phyloP scores from a whole-genome alignment of 2,113 vertebrate species.

The Percopsis transmontana region DNA sequence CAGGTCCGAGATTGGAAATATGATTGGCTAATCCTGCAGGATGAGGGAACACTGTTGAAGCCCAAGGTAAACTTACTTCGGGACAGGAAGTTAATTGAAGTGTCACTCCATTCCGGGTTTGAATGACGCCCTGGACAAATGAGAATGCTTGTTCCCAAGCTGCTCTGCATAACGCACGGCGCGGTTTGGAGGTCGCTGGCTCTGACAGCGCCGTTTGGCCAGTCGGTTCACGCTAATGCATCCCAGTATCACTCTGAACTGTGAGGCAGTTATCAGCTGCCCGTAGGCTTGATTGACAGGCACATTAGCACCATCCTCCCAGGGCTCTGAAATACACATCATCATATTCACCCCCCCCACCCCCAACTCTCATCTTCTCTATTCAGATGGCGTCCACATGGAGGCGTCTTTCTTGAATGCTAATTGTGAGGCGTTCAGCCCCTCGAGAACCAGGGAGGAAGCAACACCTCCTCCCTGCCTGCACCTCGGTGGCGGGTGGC shows the following conservation, averaged over 20 bases:
- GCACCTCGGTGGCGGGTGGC: conserved; percentile 51
- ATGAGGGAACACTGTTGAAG: conserved; percentile 52
- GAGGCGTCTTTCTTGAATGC: conserved; percentile 68
- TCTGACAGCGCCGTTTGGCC: conserved; percentile 51
- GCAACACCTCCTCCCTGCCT: conserved; percentile 45
- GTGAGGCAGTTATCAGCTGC: conserved; percentile 60
- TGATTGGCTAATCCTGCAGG: conserved; percentile 72
- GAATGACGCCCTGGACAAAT: conserved; percentile 71
- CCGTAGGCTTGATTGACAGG: conserved; percentile 66
- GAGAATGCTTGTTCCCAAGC: conserved; percentile 52
- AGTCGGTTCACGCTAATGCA: conserved; percentile 66
- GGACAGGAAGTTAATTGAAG: conserved; percentile 74
- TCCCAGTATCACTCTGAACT: conserved; percentile 53
- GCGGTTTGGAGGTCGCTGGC: conserved; percentile 67
- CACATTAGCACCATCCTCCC: conserved; percentile 69
- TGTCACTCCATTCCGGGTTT: conserved; percentile 70
- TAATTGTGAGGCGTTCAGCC: conserved; percentile 64
- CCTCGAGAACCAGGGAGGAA: conserved; percentile 44
- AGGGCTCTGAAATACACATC: conserved; percentile 70
- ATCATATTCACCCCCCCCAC: conserved; percentile 44
- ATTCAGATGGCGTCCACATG: conserved; percentile 61
- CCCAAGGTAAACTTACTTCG: conserved; percentile 71
- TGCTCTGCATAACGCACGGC: conserved; percentile 67
- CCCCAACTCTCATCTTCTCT: conserved; percentile 66
- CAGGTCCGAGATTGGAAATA: conserved; percentile 73